Conservation (phyloP, 2,797 vertebrate species). For the Novumbra hubbsi region DNA sequence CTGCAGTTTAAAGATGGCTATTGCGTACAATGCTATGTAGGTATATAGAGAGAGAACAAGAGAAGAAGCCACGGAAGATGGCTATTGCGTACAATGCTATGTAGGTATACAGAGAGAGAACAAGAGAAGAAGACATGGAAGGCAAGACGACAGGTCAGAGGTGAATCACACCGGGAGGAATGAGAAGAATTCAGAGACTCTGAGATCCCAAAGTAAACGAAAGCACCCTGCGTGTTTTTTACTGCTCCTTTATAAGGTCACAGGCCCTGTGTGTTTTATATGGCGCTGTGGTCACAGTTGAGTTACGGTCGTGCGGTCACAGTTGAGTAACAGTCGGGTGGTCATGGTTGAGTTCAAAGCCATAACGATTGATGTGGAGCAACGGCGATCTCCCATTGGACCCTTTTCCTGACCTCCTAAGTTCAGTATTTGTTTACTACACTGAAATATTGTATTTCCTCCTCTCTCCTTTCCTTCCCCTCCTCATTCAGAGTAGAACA, state of each 20-base stretch:
- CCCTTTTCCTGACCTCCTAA: constrained; percentile 59
- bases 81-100: too few species aligned
- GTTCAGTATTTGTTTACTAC: constrained; percentile 66
- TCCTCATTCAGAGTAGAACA: not conserved
- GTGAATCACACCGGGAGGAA: not conserved
- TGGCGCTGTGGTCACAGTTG: constrained; percentile 48
- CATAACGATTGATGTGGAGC: constrained; percentile 66
- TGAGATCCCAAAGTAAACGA: constrained; percentile 34
- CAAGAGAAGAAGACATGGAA: not conserved
- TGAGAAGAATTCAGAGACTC: not conserved
- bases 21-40: not conserved
- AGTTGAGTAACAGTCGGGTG: constrained; percentile 38
- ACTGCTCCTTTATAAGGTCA: constrained; percentile 66
- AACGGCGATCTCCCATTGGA: constrained; percentile 59
- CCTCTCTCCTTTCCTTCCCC: not conserved
- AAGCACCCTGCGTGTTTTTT: constrained; percentile 62
- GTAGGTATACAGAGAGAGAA: not conserved
- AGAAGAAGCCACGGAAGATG: not conserved
- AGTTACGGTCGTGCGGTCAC: constrained; percentile 48
- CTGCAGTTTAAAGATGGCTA: not conserved
- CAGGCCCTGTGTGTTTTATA: constrained; percentile 21
- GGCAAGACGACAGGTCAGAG: not conserved
- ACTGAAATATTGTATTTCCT: constrained; percentile 64
- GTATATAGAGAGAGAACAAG: not conserved
- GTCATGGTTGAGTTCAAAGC: constrained; percentile 52